Percentiles rank a stretch among this genome's conserved stretches.
phyloP scores from a whole-genome alignment of 1,140 invertebrate genomes.

The Drosophila arawakana region DNA sequence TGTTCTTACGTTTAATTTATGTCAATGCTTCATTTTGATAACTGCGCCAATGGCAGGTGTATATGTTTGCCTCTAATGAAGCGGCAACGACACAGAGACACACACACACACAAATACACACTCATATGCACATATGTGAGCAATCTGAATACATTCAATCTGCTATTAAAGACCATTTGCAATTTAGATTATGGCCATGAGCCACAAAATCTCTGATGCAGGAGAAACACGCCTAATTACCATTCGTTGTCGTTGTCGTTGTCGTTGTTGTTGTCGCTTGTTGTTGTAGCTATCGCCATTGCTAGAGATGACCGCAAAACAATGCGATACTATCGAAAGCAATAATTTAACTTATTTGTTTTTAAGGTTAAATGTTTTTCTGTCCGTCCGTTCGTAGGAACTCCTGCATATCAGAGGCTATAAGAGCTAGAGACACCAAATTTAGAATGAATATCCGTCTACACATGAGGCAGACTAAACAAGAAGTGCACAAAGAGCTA shows the following conservation, averaged over 20 bases:
- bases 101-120: no score
- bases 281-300: not conserved
- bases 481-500: no score
- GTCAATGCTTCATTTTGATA: conserved; percentile 71
- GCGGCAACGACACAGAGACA: conserved; percentile 48
- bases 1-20: conserved; percentile 69
- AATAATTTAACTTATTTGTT: not conserved
- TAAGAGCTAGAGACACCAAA: no score
- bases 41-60: conserved; percentile 40
- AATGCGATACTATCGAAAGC: conserved; percentile 9
- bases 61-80: conserved; percentile 64
- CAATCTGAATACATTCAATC: conserved; percentile 39
- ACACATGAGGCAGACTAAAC: no score
- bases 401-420: no score
- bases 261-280: no score
- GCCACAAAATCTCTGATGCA: conserved; percentile 28
- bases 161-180: conserved; percentile 49
- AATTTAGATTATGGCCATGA: conserved; percentile 52
- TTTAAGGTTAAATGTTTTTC: not conserved
- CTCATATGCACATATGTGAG: conserved; percentile 1
- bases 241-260: conserved; percentile 6
- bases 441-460: no score
- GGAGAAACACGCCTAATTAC: conserved; percentile 26
- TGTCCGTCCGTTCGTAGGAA: no score
- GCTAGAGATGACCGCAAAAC: conserved; percentile 1